Evolutionary conservation across 1,140 invertebrate genomes (phyloP).

Genomic region (Euborellia annulipes): DNA sequence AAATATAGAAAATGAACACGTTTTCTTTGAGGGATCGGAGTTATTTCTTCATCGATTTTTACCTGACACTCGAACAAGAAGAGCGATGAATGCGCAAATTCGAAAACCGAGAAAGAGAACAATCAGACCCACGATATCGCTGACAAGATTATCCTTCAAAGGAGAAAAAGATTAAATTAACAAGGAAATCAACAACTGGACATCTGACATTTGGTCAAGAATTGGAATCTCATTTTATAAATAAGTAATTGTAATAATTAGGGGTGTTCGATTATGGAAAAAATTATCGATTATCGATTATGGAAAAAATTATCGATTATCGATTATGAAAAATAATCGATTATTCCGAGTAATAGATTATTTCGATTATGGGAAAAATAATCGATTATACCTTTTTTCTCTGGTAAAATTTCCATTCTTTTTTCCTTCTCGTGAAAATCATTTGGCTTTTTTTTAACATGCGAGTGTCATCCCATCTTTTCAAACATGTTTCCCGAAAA

Average conservation of each 20-base stretch:
- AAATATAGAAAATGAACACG: too few relatives aligned
- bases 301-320: not conserved
- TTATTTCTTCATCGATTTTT: not conserved
- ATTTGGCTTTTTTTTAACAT: too few relatives aligned
- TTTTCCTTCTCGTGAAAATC: too few relatives aligned
- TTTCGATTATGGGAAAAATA: too few relatives aligned
- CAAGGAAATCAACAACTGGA: too few relatives aligned
- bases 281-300: conserved; percentile 4
- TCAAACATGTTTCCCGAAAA: conserved; percentile 1
- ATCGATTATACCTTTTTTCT: too few relatives aligned
- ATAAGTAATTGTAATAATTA: not conserved
- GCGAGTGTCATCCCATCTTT: too few relatives aligned
- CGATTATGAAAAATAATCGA: too few relatives aligned
- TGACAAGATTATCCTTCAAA: conserved; percentile 46
- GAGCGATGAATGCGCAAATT: conserved; percentile 53
- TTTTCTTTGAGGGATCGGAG: too few relatives aligned
- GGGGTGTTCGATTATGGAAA: not conserved
- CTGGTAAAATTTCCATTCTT: too few relatives aligned
- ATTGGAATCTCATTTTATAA: not conserved
- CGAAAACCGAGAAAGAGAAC: conserved; percentile 60
- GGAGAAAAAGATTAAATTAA: conserved; percentile 12
- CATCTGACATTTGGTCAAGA: conserved; percentile 14
- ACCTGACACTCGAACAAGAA: conserved; percentile 27
- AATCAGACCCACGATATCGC: conserved; percentile 52
- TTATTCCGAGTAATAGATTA: too few relatives aligned